A percentile compares a stretch with the other conserved stretches of the same genome.
phyloP scores from a whole-genome alignment of 1,140 invertebrate genomes.

The Saccostrea cuccullata region DNA sequence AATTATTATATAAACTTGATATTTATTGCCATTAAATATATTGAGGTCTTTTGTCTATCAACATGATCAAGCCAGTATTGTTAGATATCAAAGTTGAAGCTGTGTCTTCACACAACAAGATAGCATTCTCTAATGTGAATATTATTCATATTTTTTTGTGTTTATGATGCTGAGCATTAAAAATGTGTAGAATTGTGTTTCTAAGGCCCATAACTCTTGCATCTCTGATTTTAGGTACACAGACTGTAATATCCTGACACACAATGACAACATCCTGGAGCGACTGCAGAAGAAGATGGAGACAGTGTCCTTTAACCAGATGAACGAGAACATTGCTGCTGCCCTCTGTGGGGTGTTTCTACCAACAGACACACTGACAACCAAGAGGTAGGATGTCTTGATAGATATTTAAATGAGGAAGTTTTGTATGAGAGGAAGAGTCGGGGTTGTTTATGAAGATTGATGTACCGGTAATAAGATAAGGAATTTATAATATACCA shows the following conservation, averaged over 20 bases:
- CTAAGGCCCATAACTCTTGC: not conserved
- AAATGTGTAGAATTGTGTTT: not conserved
- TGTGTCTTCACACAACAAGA: no score
- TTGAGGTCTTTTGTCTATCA: no score
- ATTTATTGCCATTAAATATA: no score
- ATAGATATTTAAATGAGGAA: no score
- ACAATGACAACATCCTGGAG: slow-evolving; percentile 69
- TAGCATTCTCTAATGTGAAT: no score
- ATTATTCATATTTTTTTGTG: not conserved
- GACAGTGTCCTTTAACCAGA: slow-evolving; percentile 67
- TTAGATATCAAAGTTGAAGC: no score
- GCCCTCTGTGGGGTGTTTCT: slow-evolving; percentile 70
- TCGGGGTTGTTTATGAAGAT: no score
- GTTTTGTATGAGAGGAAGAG: no score
- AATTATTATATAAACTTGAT: not conserved
- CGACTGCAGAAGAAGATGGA: slow-evolving; percentile 63
- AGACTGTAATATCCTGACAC: slow-evolving; percentile 69
- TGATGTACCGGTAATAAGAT: no score
- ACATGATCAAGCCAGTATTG: no score
- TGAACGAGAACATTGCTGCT: slow-evolving; percentile 72
- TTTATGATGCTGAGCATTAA: not conserved
- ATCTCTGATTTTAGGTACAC: slow-evolving; percentile 59
- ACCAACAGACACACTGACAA: slow-evolving; percentile 70
- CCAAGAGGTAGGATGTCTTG: slow-evolving; percentile 58
- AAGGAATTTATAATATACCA: no score